These are phyloP conservation scores for Hyperoodon ampullatus DNA, from an alignment of 2,113 vertebrate genomes.

Conservation along the genomic window DNA sequence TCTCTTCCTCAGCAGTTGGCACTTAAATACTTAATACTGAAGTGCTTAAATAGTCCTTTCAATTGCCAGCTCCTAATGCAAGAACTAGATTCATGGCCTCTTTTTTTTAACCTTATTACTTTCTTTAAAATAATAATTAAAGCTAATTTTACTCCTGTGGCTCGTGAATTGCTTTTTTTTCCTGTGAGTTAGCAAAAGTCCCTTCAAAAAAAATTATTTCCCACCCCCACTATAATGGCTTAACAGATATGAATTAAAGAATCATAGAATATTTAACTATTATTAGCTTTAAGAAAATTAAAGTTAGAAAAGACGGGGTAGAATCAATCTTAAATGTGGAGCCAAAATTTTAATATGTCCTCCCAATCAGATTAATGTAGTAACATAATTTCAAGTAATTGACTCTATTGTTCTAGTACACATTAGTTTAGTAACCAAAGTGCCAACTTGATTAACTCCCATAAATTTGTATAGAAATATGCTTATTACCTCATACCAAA, in stretches of 20 bases:
- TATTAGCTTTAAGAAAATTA: constrained; percentile 47
- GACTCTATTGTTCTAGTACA: background rate
- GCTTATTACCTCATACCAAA: background rate
- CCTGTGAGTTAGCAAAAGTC: background rate
- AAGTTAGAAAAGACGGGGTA: constrained; percentile 2
- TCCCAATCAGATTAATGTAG: constrained; percentile 35
- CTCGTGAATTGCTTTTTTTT: background rate
- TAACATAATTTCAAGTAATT: constrained; percentile 40
- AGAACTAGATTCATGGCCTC: background rate
- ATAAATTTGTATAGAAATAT: constrained; percentile 33
- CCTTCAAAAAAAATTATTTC: constrained; percentile 39
- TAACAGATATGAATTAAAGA: background rate
- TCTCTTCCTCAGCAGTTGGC: background rate
- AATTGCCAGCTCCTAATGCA: background rate
- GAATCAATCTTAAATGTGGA: background rate
- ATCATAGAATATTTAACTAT: background rate
- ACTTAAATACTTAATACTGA: background rate
- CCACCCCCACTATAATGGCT: background rate
- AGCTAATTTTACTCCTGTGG: background rate
- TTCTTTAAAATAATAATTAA: constrained; percentile 45
- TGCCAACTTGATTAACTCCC: background rate
- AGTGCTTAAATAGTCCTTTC: background rate
- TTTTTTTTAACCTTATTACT: background rate
- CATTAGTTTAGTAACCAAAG: constrained; percentile 31
- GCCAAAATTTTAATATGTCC: constrained; percentile 38